phyloP scores from a whole-genome alignment of 2,797 vertebrate genomes.

The Luscinia luscinia region DNA sequence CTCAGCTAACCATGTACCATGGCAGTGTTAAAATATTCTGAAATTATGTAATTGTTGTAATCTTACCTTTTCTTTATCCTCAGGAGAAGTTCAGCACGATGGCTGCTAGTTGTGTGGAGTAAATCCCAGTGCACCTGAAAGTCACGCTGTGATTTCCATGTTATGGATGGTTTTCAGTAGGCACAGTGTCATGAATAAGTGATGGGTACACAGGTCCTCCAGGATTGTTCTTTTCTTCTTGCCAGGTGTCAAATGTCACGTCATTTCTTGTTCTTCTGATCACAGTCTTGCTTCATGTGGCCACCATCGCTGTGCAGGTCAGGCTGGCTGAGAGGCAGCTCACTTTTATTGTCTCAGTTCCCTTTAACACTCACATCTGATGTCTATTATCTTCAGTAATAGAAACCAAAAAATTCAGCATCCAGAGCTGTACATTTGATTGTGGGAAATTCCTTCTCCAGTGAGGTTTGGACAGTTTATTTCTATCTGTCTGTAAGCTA shows the following conservation, averaged over 20 bases:
- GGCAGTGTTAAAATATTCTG: background rate
- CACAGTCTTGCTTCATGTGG: background rate
- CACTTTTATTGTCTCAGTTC: background rate
- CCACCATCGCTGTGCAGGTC: background rate
- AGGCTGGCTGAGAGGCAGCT: background rate
- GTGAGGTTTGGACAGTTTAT: background rate
- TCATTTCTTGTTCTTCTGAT: background rate
- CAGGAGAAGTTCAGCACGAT: background rate
- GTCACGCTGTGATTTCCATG: background rate
- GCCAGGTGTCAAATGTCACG: background rate
- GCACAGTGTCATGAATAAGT: background rate
- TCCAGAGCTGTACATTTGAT: background rate
- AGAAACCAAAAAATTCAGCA: background rate
- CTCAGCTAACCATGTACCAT: background rate
- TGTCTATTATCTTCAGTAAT: background rate
- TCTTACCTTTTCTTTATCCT: slow-evolving; percentile 49
- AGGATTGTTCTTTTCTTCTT: background rate
- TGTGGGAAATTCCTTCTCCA: background rate
- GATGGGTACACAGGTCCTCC: background rate
- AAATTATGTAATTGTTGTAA: background rate
- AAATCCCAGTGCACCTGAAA: background rate
- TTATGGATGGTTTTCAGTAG: background rate
- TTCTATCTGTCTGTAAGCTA: background rate
- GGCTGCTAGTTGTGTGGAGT: background rate
- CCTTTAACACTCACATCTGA: background rate